These are phyloP conservation scores for Cepaea nemoralis DNA, from an alignment of 1,140 invertebrate genomes.

Conservation along the genomic window DNA sequence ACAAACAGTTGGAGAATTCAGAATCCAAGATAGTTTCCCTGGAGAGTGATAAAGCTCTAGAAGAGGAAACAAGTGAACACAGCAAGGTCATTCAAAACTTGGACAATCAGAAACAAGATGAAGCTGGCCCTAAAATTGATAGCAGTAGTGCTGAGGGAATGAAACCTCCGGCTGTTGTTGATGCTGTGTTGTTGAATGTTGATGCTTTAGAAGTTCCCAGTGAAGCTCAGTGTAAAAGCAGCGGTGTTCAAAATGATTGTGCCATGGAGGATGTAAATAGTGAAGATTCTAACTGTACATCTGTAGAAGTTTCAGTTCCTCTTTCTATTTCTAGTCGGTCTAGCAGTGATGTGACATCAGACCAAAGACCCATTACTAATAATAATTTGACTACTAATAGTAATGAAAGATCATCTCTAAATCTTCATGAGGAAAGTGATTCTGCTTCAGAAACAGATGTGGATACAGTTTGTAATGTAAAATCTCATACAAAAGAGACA, in stretches of 20 bases:
- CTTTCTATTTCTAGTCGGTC: neutral
- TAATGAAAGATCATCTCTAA: no score
- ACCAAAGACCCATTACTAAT: neutral
- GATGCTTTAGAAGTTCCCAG: neutral
- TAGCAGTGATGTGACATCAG: neutral
- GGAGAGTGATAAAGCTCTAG: neutral
- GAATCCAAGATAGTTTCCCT: neutral
- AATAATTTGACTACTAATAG: neutral
- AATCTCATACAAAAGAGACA: neutral
- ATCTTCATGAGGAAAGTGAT: neutral
- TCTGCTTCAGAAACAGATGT: neutral
- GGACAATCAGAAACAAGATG: neutral
- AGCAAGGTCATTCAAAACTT: neutral
- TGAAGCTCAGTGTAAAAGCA: neutral
- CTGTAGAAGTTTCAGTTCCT: neutral
- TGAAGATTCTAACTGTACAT: neutral
- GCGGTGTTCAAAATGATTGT: neutral
- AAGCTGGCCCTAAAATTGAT: neutral
- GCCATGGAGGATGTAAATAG: neutral
- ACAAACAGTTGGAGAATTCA: neutral
- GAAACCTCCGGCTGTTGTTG: neutral
- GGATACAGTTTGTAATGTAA: neutral
- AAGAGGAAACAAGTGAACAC: neutral
- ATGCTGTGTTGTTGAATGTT: neutral
- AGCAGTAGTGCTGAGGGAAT: neutral